These are phyloP conservation scores for Leiothrix lutea DNA, from an alignment of 2,113 vertebrate species.

Conservation along the genomic window DNA sequence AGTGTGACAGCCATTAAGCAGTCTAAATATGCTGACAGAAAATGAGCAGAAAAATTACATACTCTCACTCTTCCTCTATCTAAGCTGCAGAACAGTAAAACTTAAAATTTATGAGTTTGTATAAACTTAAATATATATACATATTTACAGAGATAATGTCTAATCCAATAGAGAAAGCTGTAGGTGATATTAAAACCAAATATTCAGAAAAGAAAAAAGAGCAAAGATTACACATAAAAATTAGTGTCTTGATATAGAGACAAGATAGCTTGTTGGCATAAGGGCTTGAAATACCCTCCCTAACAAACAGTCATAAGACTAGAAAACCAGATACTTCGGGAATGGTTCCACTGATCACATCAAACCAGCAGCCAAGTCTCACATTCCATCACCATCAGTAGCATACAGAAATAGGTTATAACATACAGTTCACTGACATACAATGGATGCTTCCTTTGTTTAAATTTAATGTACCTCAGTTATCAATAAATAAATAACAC, in stretches of 20 bases:
- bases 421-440: background rate
- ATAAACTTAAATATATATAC: background rate
- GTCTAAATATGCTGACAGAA: background rate
- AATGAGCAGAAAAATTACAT: background rate
- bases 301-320: background rate
- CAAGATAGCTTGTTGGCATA: background rate
- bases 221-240: background rate
- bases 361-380: background rate
- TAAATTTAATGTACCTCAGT: background rate
- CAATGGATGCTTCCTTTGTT: background rate
- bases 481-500: background rate
- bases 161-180: background rate
- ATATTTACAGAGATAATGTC: background rate
- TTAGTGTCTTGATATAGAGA: background rate
- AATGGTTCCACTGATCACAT: background rate
- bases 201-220: background rate
- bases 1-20: background rate
- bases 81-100: background rate
- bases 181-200: background rate
- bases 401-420: background rate
- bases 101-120: background rate
- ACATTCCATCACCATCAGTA: fast-evolving
- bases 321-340: background rate
- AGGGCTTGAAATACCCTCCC: background rate
- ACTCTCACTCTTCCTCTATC: background rate